Conservation (phyloP, 2,797 vertebrate species). For the Sardinella longiceps region DNA sequence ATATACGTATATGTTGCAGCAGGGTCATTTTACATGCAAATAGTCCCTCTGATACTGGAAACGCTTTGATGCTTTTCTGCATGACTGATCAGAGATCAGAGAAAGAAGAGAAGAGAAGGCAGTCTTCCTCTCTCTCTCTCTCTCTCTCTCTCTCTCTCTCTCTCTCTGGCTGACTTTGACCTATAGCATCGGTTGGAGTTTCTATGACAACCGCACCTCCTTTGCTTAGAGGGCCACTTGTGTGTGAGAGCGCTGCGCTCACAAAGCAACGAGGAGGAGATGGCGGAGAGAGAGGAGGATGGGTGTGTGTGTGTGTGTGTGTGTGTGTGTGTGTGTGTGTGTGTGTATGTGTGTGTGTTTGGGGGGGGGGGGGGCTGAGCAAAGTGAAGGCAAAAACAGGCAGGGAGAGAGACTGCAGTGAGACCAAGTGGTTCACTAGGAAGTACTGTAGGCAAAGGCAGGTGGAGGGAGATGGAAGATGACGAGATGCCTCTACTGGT, state of each 20-base stretch:
- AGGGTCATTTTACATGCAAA: conserved; percentile 5
- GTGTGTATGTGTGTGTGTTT: too few relatives aligned
- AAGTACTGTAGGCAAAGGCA: conserved; percentile 6
- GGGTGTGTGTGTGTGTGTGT: too few relatives aligned
- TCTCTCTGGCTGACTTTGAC: conserved; percentile 34
- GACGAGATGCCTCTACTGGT: background rate
- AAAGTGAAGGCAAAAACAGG: background rate
- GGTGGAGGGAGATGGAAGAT: background rate
- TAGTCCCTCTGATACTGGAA: background rate
- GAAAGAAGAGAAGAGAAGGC: background rate
- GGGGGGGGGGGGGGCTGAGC: background rate
- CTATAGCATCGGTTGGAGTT: conserved; percentile 57
- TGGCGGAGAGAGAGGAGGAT: background rate
- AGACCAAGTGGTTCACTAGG: background rate
- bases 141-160: conserved; percentile 41
- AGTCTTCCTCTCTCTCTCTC: conserved; percentile 41
- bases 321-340: too few relatives aligned
- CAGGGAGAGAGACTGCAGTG: background rate
- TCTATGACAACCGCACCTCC: conserved; percentile 60
- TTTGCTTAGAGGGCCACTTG: conserved; percentile 46
- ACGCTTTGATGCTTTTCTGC: background rate
- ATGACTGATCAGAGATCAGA: background rate
- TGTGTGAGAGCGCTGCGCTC: conserved; percentile 40
- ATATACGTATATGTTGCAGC: background rate
- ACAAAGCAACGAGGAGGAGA: conserved; percentile 46